A percentile compares a stretch with the other conserved stretches of the same genome.
phyloP scores from a whole-genome alignment of 2,888 invertebrate species.

The Furcula furcula region DNA sequence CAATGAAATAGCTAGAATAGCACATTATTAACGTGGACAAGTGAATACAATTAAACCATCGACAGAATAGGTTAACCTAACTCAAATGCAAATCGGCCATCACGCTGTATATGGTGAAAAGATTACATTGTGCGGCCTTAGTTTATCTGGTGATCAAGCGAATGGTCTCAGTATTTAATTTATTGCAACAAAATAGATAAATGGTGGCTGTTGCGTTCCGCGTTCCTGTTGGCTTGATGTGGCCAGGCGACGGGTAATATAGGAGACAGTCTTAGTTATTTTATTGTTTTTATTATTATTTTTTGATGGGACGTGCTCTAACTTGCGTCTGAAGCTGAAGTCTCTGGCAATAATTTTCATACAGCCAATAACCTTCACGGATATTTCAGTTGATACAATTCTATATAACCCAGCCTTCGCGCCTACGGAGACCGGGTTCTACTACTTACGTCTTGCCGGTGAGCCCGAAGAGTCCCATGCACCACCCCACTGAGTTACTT shows the following conservation, averaged over 20 bases:
- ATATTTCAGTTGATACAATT: too few relatives aligned
- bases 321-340: too few relatives aligned
- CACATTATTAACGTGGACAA: slow-evolving; percentile 56
- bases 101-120: slow-evolving; percentile 75
- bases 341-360: too few relatives aligned
- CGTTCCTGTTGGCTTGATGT: slow-evolving; percentile 51
- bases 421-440: too few relatives aligned
- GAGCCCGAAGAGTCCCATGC: too few relatives aligned
- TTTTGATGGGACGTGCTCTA: too few relatives aligned
- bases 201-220: slow-evolving; percentile 67
- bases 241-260: slow-evolving; percentile 11
- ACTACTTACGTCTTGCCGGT: too few relatives aligned
- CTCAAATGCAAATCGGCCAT: slow-evolving; percentile 75
- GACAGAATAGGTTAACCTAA: slow-evolving; percentile 51
- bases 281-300: too few relatives aligned
- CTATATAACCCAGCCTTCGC: too few relatives aligned
- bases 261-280: slow-evolving; percentile 15
- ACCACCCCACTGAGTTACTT: too few relatives aligned
- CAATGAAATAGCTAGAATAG: slow-evolving; percentile 74
- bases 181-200: slow-evolving; percentile 78
- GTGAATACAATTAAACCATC: slow-evolving; percentile 65
- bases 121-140: slow-evolving; percentile 77
- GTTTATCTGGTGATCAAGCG: slow-evolving; percentile 69
- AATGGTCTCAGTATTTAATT: slow-evolving; percentile 73
- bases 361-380: too few relatives aligned